phyloP scores from a whole-genome alignment of 2,797 vertebrate genomes.

The Sarcophilus harrisii region DNA sequence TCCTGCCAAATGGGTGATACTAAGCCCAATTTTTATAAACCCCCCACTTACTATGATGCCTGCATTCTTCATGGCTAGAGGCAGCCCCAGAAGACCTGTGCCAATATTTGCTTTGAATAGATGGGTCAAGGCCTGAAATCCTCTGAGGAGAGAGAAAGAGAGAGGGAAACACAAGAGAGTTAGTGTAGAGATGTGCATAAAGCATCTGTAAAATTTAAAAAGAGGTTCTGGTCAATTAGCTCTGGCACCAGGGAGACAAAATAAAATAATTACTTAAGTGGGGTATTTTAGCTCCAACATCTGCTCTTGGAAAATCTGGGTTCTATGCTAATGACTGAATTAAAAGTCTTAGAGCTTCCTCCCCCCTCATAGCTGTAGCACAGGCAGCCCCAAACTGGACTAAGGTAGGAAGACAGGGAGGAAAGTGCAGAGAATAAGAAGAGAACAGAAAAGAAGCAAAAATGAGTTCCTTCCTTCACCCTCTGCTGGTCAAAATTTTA shows the following conservation, averaged over 20 bases:
- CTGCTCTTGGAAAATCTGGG: background rate
- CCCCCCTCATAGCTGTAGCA: background rate
- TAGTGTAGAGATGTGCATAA: background rate
- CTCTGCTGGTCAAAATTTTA: background rate
- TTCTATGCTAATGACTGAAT: background rate
- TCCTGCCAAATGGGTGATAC: background rate
- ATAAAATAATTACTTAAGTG: background rate
- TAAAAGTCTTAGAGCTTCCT: background rate
- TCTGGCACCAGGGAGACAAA: background rate
- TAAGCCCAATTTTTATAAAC: background rate
- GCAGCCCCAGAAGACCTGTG: slow-evolving; percentile 90
- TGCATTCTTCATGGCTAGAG: slow-evolving; percentile 91
- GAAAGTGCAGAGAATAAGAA: background rate
- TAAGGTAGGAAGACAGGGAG: background rate
- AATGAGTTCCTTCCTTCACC: background rate
- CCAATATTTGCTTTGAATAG: slow-evolving; percentile 92
- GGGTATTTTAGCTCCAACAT: background rate
- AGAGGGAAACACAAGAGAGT: slow-evolving; percentile 11
- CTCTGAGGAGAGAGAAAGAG: slow-evolving; percentile 77
- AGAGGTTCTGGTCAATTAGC: background rate
- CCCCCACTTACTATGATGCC: slow-evolving; percentile 88
- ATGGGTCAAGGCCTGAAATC: slow-evolving; percentile 90
- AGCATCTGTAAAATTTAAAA: background rate
- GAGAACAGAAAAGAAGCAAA: background rate
- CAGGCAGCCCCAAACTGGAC: background rate